Conservation (phyloP, 2,113 vertebrate genomes). For the Nestor notabilis region DNA sequence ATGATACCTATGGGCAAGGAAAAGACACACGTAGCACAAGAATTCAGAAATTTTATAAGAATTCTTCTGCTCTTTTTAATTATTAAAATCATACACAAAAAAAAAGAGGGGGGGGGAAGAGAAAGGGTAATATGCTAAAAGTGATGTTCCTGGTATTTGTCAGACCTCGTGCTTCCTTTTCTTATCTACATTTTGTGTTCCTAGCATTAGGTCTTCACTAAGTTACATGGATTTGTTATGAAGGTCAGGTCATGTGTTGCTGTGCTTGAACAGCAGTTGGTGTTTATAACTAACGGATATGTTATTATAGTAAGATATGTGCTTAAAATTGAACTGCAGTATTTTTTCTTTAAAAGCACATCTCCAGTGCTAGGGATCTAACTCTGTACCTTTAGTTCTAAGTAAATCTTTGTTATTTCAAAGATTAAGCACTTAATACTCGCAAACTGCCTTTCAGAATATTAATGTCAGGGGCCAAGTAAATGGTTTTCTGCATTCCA, state of each 20-base stretch:
- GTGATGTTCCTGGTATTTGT: not conserved
- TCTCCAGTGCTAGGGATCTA: not conserved
- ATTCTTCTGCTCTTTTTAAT: not conserved
- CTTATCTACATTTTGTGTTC: not conserved
- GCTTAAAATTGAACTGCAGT: not conserved
- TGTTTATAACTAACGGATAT: not conserved
- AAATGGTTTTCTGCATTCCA: not conserved
- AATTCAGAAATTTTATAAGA: not conserved
- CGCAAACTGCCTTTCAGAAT: not conserved
- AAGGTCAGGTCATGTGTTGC: not conserved
- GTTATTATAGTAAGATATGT: not conserved
- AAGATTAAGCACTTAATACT: constrained; percentile 20
- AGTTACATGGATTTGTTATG: not conserved
- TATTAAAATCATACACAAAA: not conserved
- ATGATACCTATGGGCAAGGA: not conserved
- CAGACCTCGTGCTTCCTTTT: not conserved
- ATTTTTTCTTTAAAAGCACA: not conserved
- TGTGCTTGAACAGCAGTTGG: not conserved
- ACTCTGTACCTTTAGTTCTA: not conserved
- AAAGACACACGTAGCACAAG: not conserved
- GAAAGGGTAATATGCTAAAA: not conserved
- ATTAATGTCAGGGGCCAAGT: not conserved
- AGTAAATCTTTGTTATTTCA: not conserved
- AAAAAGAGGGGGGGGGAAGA: rapidly evolving
- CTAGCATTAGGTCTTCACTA: not conserved